Conservation (phyloP, 1,140 invertebrate genomes). For the Drosophila sulfurigaster region DNA sequence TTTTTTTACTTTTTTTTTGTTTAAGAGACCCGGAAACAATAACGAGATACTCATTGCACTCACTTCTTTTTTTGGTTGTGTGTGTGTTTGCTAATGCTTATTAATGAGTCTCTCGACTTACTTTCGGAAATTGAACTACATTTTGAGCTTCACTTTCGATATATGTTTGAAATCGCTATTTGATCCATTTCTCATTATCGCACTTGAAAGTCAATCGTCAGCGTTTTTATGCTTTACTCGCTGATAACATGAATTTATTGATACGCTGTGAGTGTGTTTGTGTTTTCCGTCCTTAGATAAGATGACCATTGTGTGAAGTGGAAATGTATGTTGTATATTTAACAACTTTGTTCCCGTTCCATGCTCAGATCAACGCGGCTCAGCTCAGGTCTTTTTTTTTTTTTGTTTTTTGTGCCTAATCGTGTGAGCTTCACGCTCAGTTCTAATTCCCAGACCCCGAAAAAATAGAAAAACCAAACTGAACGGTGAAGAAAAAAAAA, state of each 20-base stretch:
- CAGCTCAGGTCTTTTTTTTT: background rate
- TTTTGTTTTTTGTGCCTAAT: slow-evolving; percentile 24
- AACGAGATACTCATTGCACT: background rate
- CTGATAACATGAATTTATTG: background rate
- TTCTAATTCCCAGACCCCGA: slow-evolving; percentile 45
- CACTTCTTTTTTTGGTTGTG: background rate
- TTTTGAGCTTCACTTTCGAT: background rate
- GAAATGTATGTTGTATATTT: background rate
- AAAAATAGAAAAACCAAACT: background rate
- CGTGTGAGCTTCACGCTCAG: slow-evolving; percentile 38
- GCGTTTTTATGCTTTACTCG: background rate
- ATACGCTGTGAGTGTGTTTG: background rate
- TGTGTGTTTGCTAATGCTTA: slow-evolving; percentile 17
- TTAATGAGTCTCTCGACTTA: slow-evolving; percentile 15
- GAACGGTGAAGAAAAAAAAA: background rate
- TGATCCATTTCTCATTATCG: too few species aligned
- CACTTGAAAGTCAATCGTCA: background rate
- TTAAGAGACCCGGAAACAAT: slow-evolving; percentile 29
- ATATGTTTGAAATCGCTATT: background rate
- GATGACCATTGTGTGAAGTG: background rate
- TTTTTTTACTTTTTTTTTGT: too few species aligned
- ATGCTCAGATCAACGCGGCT: background rate
- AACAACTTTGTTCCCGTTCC: background rate
- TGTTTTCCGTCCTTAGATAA: background rate
- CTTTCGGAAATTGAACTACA: background rate